Evolutionary conservation across 2,797 vertebrate genomes (phyloP), one percentile per base, ranked within the genome.

Genomic region (Pipistrellus pygmaeus): DNA sequence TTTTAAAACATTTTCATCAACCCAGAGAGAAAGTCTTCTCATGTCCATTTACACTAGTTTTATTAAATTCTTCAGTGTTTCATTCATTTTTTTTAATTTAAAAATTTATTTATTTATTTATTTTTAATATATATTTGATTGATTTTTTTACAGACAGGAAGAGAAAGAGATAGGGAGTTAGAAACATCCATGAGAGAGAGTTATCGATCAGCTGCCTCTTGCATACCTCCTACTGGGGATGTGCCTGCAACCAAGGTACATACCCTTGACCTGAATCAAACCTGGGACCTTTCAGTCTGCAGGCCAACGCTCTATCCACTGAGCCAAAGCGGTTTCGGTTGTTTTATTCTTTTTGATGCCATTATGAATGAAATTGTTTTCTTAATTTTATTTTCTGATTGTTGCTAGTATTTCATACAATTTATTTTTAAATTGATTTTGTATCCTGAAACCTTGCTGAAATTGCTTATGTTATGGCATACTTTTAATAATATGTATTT

Each of bases 1-100:
- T 62, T 94, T 87, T 78, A 84, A 46, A 82, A 48, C 23, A 9
- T 96, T 82, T 95, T 48, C 25, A 62, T 41, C 27, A 92, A 73
- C 14, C 27, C 48, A 91, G 38, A 44, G 38, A 41, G 6, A 81
- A 95, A 72, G 6, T 89, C 82, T 18, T 57, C 10, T 82, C 25
- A 71, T 21, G 35, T 21, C 27, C 32, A 8, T 69, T 72, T 86
- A 3, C 4, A 21, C 20, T 51, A 46, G 7, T n/a, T 94, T 94
- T 44, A 11, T 87, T 53, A 62, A 84, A 87, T 68, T 41, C 30
- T 38, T 78, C 51, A 80, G 25, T 62, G 44, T 69, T 66, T 64
- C 7, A 46, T 57, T 80, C 27, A 57, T 77, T 83, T 87, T 82
- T 82, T 41, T 41, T 41, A 41, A 41, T 41, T 41, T 7, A 41